Base-by-base conservation (phyloP, 2,797 vertebrate genomes). In the Emys orbicularis region DNA sequence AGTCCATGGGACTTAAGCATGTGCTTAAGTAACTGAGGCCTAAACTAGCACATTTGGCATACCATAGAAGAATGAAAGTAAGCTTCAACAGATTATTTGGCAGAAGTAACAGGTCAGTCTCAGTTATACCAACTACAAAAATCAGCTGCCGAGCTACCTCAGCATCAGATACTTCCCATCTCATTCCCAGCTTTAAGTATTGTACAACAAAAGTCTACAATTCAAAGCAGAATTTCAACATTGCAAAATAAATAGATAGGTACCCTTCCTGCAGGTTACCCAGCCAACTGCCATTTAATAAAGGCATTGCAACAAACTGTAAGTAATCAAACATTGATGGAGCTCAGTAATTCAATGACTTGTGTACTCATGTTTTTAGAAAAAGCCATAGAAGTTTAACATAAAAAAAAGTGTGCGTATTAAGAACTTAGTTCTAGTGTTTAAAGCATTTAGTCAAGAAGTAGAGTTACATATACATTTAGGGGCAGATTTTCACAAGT, bases 161-260 rank as follows among this genome's bases (percentile, higher is more conserved):
- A 89, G 87, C 77, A 88, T 1, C 25, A 89, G 5, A 47, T 90
- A 94, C 88, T 86, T 93, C n/a, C 93, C 19, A 81, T 52, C 31
- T 12, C 1, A 27, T 88, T 90, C 72, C 49, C 76, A 88, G 90
- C 79, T 54, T 54, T 82, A 93, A 61, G 49, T 37, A 87, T 61
- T 92, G 59, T 87, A 87, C 19, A 18, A 94, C 95, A 93, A 29
- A 41, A 77, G 92, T 52, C 74, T 81, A 74, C n/a, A 41, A 84
- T 6, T 0, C 29, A 74, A 82, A 84, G 76, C 61, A 92, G 49
- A 10, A 13, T 94, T 93, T 95, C 91, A 91, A 90, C 87, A 89
- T 34, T 76, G 61, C 53, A 83, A 89, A 90, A 31, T 27, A 89
- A 94, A 92, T 56, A 31, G 31, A 65, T 65, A 93, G 95, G 95